Base-by-base conservation (phyloP, 2,113 vertebrate genomes). In the Ctenodactylus gundi region DNA sequence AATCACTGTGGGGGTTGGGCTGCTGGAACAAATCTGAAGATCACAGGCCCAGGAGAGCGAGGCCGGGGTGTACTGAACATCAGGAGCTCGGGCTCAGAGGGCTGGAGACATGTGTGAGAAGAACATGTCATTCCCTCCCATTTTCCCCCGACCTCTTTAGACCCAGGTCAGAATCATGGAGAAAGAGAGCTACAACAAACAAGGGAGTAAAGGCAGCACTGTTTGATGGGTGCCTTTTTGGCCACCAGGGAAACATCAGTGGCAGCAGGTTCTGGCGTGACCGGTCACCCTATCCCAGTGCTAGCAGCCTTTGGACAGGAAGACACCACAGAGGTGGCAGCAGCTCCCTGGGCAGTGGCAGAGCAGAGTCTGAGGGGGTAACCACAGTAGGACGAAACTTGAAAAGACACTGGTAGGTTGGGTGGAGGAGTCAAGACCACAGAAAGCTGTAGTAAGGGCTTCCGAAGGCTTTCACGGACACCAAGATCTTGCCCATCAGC, bases 381-480 rank as follows among this genome's bases (percentile, higher is more conserved):
- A 75, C 18, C 10, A 18, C 11, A 27, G 31, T 15, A 84, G 34
- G 41, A 23, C 49, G 51, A 18, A 49, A 18, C 36, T n/a, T 49
- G 27, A 36, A 72, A 85, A 77, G 81, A 39, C 21, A n/a, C 17
- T 6, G 29, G 34, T 49, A 77, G 57, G 23, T n/a, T 94, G 1
- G 2, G 12, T 18, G 11, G n/a, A n/a, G 20, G 31, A 12, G 3
- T 14, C 20, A 1, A 68, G 7, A 53, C 18, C 17, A 21, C 0
- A 0, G n/a, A 75, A 21, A 25, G 34, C n/a, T 60, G 73, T 15
- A 1, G 49, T n/a, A 15, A 17, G 41, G 53, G 53, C 58, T 70
- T 93, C 67, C 67, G 46, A 83, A 80, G 13, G 15, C 36, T 89
- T 39, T 46, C 36, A 36, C 31, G 41, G 31, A 85, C 92, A 90